These are phyloP conservation scores for Thereva unica DNA, from an alignment of 2,888 invertebrate species.

Conservation along the genomic window DNA sequence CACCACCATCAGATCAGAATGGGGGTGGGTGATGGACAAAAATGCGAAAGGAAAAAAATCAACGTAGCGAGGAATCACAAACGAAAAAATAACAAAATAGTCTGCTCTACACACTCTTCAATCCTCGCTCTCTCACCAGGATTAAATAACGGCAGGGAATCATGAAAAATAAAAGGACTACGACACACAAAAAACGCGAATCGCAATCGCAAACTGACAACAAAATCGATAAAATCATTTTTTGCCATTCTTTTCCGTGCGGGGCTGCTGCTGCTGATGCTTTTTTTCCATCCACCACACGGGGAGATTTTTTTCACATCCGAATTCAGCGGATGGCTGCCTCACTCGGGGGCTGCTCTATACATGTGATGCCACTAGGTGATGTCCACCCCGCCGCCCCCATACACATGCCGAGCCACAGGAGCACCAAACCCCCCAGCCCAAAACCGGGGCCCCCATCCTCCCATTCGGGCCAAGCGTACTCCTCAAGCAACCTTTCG, in stretches of 20 bases:
- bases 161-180: slow-evolving; percentile 35
- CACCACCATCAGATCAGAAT: slow-evolving; percentile 10
- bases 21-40: slow-evolving; percentile 16
- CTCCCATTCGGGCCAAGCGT: slow-evolving; percentile 5
- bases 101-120: not conserved
- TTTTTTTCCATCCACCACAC: slow-evolving; percentile 3
- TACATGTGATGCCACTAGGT: not conserved
- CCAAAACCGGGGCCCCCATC: slow-evolving; percentile 19
- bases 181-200: slow-evolving; percentile 39
- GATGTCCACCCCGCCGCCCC: not conserved
- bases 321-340: slow-evolving; percentile 35
- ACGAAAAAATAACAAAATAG: slow-evolving; percentile 35
- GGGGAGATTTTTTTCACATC: slow-evolving; percentile 33
- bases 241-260: slow-evolving; percentile 41
- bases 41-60: slow-evolving; percentile 29
- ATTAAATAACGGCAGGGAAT: slow-evolving; percentile 40
- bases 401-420: slow-evolving; percentile 5
- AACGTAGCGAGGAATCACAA: slow-evolving; percentile 25
- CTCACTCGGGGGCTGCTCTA: slow-evolving; percentile 22
- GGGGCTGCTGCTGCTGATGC: slow-evolving; percentile 12
- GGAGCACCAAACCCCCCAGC: slow-evolving; percentile 7
- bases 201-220: slow-evolving; percentile 44
- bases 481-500: slow-evolving; percentile 29
- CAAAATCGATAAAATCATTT: slow-evolving; percentile 44
- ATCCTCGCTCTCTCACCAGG: slow-evolving; percentile 28